Evolutionary conservation across 2,113 vertebrate species (phyloP), one percentile per base, ranked within the genome.

Genomic region (Macrotus californicus): DNA sequence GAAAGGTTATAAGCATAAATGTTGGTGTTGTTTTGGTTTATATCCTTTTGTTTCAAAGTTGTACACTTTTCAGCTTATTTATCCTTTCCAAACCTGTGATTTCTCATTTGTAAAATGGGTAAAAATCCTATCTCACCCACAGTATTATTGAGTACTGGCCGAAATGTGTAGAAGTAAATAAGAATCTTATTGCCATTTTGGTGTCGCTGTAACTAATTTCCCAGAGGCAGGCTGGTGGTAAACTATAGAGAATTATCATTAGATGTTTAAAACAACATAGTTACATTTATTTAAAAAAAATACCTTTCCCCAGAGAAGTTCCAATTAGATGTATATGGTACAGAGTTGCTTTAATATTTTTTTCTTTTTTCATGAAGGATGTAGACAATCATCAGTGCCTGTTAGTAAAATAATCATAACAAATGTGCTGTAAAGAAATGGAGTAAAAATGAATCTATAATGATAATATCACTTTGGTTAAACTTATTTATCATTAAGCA

Each of bases 401-500:
- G 7, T 46, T 93, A 94, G 86, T 69, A 64, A 70, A 39, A 50
- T 48, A 59, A 81, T 87, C 15, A 22, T 88, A 69, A 75, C 77
- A 77, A 87, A 95, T 18, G n/a, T 81, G 43, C 73, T 72, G 0
- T 46, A n/a, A 94, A 88, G 76, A 93, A 93, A 54, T 61, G 7
- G 43, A 26, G 31, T 61, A 36, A 81, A 96, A 90, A 87, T 76
- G n/a, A 82, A 87, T 31, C n/a, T 41, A 43, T 39, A 95, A 81
- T 0, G 22, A 39, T 89, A 75, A 46, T 14, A n/a, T 94, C 52
- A 26, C 66, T 97, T 94, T 72, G 39, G 46, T 73, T 87, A 91
- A 89, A 76, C 70, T 69, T 91, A 80, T 46, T 96, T 96, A 77
- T 95, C 94, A 75, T 88, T 88, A 94, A 89, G 22, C 77, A 66